Base-by-base conservation (phyloP, 2,888 invertebrate genomes). In the Cerastis rubricosa region DNA sequence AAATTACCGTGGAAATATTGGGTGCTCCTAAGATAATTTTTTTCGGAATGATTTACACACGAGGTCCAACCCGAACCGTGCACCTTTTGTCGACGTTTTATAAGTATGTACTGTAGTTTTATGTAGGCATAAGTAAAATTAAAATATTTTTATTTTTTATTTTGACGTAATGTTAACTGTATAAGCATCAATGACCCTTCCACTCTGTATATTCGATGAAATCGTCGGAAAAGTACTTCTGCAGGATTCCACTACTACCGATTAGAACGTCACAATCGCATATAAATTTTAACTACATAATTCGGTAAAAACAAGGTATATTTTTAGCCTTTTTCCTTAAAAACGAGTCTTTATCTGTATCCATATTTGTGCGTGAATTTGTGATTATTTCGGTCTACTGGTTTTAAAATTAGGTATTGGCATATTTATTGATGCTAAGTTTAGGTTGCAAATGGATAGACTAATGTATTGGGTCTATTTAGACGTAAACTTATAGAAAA, bases 291-390 rank as follows among this genome's bases (percentile, higher is more conserved):
- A 35, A 54, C 43, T 45, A 14, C 22, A 40, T 22, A 40, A 29
- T 43, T n/a, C 19, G 35, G 14, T 63, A n/a, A 80, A 61, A 17
- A 35, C 40, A 71, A 19, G 22, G 45, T 57, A 7, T 79, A 76
- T 61, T 51, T 61, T 61, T 72, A 61, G 51, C 17, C 5, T 63
- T 73, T 61, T 49, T 29, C 49, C 35, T 79, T 35, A 29, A 80
- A 51, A 45, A 47, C 35, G 1, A 45, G 61, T 51, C 35, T 5
- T 17, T 25, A 43, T 6, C 14, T 9, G 19, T 19, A 25, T 57
- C 49, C 71, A 57, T 54, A 51, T 17, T 51, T 29, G 19, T 25
- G 35, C 2, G 25, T 40, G n/a, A 47, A 76, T 29, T 71, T 47
- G 19, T 47, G n/a, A 49, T 17, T 5, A 45, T 2, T 43, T 43